phyloP scores from a whole-genome alignment of 1,140 invertebrate genomes.

The Tigriopus japonicus region DNA sequence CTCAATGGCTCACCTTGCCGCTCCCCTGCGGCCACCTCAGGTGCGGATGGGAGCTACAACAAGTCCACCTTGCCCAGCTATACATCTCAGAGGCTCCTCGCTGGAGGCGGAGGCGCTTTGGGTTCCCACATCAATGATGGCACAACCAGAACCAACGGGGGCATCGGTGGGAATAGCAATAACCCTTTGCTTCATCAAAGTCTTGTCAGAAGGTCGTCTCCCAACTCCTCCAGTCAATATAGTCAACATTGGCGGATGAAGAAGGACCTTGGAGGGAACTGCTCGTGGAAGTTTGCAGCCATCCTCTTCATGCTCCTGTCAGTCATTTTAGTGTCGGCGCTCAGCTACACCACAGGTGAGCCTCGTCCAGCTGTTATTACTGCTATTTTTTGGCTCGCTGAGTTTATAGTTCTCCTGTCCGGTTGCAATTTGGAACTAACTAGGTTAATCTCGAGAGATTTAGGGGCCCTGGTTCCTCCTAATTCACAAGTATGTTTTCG shows the following conservation, averaged over 20 bases:
- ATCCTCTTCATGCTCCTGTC: conserved; percentile 13
- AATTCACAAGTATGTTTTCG: no score
- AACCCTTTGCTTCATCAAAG: not conserved
- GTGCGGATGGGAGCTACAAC: not conserved
- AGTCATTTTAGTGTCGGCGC: conserved; percentile 7
- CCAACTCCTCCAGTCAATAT: conserved; percentile 12
- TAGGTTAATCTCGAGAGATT: no score
- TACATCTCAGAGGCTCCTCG: not conserved
- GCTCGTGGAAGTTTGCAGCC: conserved; percentile 12
- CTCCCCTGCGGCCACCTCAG: not conserved
- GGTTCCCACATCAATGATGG: not conserved
- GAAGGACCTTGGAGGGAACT: conserved; percentile 1
- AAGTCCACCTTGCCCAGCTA: not conserved
- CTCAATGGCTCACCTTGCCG: not conserved
- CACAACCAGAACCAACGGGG: not conserved
- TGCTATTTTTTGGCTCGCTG: no score
- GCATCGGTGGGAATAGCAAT: not conserved
- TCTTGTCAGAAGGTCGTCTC: not conserved
- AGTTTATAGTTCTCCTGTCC: no score
- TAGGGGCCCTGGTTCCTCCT: no score
- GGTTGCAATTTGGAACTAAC: no score
- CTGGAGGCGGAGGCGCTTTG: not conserved
- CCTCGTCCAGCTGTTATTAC: not conserved
- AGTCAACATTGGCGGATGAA: conserved; percentile 13
- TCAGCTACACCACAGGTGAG: conserved; percentile 13